These are phyloP conservation scores for Urocynchramus pylzowi DNA, from an alignment of 2,113 vertebrate species.

Conservation along the genomic window DNA sequence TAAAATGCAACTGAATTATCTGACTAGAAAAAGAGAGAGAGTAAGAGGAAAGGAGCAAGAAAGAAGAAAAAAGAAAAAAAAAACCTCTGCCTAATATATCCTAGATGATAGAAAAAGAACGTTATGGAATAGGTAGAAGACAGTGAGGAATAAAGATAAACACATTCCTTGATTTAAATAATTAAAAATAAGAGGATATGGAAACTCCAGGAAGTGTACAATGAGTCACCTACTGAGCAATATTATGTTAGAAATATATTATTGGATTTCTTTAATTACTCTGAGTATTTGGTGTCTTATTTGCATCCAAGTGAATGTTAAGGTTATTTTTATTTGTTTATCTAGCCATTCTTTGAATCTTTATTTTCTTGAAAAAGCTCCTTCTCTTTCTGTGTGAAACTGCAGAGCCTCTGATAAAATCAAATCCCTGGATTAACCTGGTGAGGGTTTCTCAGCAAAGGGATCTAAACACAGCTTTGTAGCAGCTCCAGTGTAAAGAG, in stretches of 20 bases:
- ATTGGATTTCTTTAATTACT: background rate
- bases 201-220: background rate
- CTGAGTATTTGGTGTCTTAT: background rate
- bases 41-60: background rate
- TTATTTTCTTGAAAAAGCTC: background rate
- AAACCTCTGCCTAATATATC: too few species aligned
- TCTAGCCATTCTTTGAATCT: background rate
- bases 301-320: background rate
- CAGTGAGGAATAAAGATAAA: background rate
- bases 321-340: background rate
- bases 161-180: background rate
- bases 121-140: background rate
- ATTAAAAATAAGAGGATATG: background rate
- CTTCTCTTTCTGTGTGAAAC: background rate
- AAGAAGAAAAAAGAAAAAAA: background rate
- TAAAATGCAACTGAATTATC: background rate
- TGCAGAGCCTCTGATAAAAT: background rate
- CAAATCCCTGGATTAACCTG: background rate
- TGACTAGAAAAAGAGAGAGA: background rate
- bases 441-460: background rate
- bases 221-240: background rate
- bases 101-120: background rate
- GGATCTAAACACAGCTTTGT: background rate
- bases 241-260: background rate
- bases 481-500: background rate